Percentiles rank a stretch among this genome's conserved stretches.
These are phyloP conservation scores for Holacanthus passer DNA, from an alignment of 2,113 vertebrate species.

Conservation along the genomic window DNA sequence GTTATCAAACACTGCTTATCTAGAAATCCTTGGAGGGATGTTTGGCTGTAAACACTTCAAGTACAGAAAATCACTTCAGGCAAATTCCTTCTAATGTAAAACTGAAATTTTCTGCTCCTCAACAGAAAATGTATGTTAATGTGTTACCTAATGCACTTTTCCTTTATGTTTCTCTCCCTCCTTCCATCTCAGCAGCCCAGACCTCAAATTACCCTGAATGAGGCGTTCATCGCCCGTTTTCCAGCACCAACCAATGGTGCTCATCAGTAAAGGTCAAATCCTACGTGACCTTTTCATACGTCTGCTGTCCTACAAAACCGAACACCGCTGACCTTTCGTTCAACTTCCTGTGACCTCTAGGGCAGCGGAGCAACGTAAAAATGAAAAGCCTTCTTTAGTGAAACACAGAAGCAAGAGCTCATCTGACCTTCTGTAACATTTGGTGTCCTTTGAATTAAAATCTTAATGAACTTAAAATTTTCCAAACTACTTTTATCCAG, in stretches of 20 bases:
- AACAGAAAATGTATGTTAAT: neutral
- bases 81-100: neutral
- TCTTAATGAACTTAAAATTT: constrained; percentile 1
- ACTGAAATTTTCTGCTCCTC: neutral
- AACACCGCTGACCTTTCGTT: constrained; percentile 73
- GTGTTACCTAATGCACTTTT: neutral
- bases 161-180: neutral
- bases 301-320: constrained; percentile 46
- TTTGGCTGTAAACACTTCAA: constrained; percentile 32
- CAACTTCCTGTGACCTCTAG: constrained; percentile 66
- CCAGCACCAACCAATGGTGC: neutral
- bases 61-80: constrained; percentile 18
- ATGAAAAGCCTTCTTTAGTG: constrained; percentile 21
- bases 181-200: neutral
- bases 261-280: constrained; percentile 69
- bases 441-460: constrained; percentile 18
- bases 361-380: constrained; percentile 23
- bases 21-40: constrained; percentile 17
- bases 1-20: constrained; percentile 9
- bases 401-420: constrained; percentile 17
- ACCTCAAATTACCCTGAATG: constrained; percentile 20
- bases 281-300: constrained; percentile 61
- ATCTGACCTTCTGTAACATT: constrained; percentile 20
- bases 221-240: constrained; percentile 14
- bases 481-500: neutral